Base-by-base conservation (phyloP, 2,888 invertebrate species). In the Caenorhabditis macrosperma region DNA sequence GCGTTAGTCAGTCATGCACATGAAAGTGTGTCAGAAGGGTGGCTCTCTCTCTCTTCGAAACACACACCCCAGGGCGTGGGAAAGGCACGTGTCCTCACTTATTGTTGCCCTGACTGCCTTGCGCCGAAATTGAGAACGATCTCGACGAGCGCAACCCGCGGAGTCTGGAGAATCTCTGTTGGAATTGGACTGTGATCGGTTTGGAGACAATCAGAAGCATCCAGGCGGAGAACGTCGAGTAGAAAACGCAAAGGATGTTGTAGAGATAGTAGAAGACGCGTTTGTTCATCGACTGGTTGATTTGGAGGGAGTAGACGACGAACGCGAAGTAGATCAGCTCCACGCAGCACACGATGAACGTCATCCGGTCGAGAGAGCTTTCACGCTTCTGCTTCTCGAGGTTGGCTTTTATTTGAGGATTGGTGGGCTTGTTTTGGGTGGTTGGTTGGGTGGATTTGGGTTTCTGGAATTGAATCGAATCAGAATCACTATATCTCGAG, bases 171-270 rank as follows among this genome's bases (percentile, higher is more conserved):
- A 64, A 74, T 59, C 46, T 24, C 22, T 66, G 64, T 10, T 41
- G 17, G 38, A 78, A 41, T n/a, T 72, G 52, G 6, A 46, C 2
- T 6, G 61, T 78, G 9, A 78, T 72, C 12, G 78, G 78, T 55
- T 72, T 72, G 1, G 78, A 78, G 2, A 78, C 67, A 5, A 72
- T 26, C 2, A 78, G 61, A 22, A 78, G 72, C 78, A 78, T 78
- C 78, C 78, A 78, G 12, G 78, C 78, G 46, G 78, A 78, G 50
- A 72, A 78, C 10, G 67, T 78, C 3, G 78, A 78, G 44, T 78
- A 78, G 22, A 72, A 50, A 10, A 72, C 50, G 28, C 78, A 69
- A 20, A 78, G 61, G 38, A 72, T 72, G 38, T 78, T 78, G 30
- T 78, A 78, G 33, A 72, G 55, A 30, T 67, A 78, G 24, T 78